Evolutionary conservation across 1,140 invertebrate species (phyloP), one percentile per base, ranked within the genome.

Genomic region (Tetranychus urticae): DNA sequence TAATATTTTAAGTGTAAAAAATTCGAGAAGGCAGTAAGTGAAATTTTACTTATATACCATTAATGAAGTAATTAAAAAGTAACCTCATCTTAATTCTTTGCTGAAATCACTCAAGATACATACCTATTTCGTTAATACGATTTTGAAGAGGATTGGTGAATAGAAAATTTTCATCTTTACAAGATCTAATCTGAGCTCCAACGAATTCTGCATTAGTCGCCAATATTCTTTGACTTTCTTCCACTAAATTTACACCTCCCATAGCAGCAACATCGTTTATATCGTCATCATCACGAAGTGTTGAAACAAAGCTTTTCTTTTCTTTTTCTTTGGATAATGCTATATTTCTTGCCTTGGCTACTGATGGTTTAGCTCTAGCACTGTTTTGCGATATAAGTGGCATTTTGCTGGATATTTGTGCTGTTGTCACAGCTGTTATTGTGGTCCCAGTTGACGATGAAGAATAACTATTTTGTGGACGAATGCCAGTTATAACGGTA

Each of bases 251-350:
- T n/a, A 97, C 91, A 36, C 92, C 92, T 67, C 92, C 92, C 92
- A 97, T 97, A 6, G 91, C 91, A 34, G 92, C 91, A 1, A 97
- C 92, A 78, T 97, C 92, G 70, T 97, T 97, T 65, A 97, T 94
- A 71, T 92, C 88, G 74, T 93, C 88, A 71, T 92, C 88, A 37
- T 82, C 84, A 71, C 83, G 77, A 71, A 61, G 56, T 35, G 42
- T n/a, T 14, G 62, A 64, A 56, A 54, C 35, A 45, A 64, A 62
- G 13, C n/a, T 35, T 54, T 63, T 64, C 47, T 81, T 81, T 62
- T 81, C 79, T 71, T 81, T 80, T 47, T 80, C 79, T 52, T 52
- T 80, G 47, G 72, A 12, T 33, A 54, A 33, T 52, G 42, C 35
- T 39, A 33, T 6, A 42, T 23, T 56, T 36, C 48, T 31, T 4